Percentiles rank a stretch among this genome's conserved stretches.
Evolutionary conservation across 2,113 vertebrate species (phyloP).

Genomic region (Odontophorus gujanensis): DNA sequence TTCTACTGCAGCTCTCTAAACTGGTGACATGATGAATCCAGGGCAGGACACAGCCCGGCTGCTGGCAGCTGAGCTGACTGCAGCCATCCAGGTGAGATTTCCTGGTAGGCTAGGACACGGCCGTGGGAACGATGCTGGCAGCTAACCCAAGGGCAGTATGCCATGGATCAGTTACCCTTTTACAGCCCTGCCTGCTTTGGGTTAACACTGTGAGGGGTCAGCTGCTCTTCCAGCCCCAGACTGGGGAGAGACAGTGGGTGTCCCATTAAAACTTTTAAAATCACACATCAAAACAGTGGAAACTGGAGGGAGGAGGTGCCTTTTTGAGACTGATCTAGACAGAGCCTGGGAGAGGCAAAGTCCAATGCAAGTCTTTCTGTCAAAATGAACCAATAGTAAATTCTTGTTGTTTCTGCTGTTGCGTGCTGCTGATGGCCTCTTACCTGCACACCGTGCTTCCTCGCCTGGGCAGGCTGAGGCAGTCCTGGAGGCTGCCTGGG

Average conservation of each 20-base stretch:
- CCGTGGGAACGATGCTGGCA: background rate
- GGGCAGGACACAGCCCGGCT: background rate
- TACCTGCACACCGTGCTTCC: background rate
- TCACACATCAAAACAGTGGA: background rate
- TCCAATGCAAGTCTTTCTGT: background rate
- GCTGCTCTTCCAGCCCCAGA: background rate
- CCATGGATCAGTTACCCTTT: background rate
- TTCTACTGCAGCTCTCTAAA: background rate
- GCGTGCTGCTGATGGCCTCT: background rate
- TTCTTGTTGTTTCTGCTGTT: background rate
- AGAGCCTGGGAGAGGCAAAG: background rate
- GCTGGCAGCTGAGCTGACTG: background rate
- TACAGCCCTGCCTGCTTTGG: background rate
- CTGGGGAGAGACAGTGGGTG: background rate
- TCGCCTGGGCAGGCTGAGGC: background rate
- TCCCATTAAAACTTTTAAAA: background rate
- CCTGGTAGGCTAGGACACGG: background rate
- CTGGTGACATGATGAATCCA: background rate
- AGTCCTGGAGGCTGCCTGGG: fast-evolving
- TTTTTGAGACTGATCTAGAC: background rate
- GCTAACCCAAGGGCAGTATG: background rate
- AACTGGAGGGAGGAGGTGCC: background rate
- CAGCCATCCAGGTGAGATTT: background rate
- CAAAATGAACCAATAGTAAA: background rate
- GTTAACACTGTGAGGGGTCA: background rate